Evolutionary conservation across 2,888 invertebrate species (phyloP).

Genomic region (Liopterus haemorrhoidalis): DNA sequence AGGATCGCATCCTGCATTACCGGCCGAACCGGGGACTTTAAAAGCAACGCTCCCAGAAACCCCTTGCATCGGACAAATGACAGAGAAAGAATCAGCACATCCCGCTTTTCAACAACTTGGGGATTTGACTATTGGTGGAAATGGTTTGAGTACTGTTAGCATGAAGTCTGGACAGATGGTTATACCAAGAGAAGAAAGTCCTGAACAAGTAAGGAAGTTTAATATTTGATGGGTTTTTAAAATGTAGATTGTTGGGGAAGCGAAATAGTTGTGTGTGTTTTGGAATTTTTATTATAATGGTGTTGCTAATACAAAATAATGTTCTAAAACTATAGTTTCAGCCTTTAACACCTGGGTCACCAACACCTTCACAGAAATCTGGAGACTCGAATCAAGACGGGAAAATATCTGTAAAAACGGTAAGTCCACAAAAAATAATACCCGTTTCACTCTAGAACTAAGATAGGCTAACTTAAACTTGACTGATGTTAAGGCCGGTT

Average conservation of each 20-base stretch:
- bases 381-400: conserved; percentile 1
- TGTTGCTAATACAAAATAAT: background rate
- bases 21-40: conserved; percentile 86
- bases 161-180: conserved; percentile 40
- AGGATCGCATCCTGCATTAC: conserved; percentile 74
- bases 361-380: conserved; percentile 17
- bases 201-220: conserved; percentile 33
- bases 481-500: no score
- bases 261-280: no score
- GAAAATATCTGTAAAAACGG: conserved; percentile 41
- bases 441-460: background rate
- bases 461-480: background rate
- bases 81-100: conserved; percentile 90
- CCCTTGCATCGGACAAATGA: conserved; percentile 83
- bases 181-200: conserved; percentile 30
- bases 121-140: conserved; percentile 37
- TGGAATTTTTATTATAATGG: background rate
- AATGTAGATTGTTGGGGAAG: background rate
- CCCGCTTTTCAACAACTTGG: conserved; percentile 47
- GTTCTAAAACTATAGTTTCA: conserved; percentile 6
- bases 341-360: conserved; percentile 19
- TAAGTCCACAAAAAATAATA: conserved; percentile 30
- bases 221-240: background rate
- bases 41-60: conserved; percentile 88
- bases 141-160: conserved; percentile 41